phyloP scores from a whole-genome alignment of 2,113 vertebrate genomes.

The Tragelaphus imberbis region DNA sequence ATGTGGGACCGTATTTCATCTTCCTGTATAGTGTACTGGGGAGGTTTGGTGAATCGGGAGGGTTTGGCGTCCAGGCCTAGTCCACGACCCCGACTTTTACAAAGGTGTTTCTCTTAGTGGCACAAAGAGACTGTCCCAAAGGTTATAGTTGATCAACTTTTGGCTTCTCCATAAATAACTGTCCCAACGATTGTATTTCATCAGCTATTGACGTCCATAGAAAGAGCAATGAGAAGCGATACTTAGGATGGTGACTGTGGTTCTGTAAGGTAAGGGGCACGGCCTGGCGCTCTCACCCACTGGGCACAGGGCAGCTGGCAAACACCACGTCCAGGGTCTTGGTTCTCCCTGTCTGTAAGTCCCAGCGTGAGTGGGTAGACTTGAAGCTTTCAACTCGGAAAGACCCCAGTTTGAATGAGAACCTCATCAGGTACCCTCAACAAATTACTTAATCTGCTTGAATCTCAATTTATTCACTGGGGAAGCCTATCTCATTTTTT shows the following conservation, averaged over 20 bases:
- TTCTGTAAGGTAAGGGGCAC: background rate
- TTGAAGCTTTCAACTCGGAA: background rate
- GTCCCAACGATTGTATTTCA: background rate
- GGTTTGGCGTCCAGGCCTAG: background rate
- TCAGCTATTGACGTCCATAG: background rate
- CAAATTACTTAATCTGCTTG: background rate
- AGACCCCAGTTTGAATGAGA: background rate
- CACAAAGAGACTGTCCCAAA: background rate
- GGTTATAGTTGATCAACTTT: background rate
- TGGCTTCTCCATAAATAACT: background rate
- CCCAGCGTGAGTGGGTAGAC: fast-evolving
- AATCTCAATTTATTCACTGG: background rate
- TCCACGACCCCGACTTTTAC: background rate
- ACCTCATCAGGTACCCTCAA: fast-evolving
- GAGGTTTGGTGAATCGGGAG: background rate
- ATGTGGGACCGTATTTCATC: background rate
- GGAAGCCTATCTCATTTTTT: background rate
- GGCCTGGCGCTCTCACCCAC: fast-evolving
- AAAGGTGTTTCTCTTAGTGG: background rate
- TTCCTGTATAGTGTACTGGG: fast-evolving
- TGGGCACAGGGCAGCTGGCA: background rate
- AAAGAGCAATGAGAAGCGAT: background rate
- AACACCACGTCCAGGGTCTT: fast-evolving
- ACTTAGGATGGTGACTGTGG: fast-evolving
- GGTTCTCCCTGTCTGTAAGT: fast-evolving